Percentiles rank a stretch among this genome's conserved stretches.
These are phyloP conservation scores for Griposia aprilina DNA, from an alignment of 2,888 invertebrate species.

Conservation along the genomic window DNA sequence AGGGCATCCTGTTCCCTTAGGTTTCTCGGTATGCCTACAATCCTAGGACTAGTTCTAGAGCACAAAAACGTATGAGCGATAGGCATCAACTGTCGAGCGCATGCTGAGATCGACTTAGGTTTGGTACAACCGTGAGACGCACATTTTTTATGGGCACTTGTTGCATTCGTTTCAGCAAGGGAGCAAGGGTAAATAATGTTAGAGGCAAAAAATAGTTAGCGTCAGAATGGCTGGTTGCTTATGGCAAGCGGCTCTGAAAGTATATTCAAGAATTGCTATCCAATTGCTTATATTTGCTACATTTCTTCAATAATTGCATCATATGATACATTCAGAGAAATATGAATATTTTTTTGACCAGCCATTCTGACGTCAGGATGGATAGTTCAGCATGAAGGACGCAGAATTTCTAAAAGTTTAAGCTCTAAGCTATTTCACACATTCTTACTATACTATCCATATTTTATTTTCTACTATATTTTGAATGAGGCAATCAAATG, in stretches of 20 bases:
- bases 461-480: neutral
- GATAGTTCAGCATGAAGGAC: no score
- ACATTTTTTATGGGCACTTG: conserved; percentile 16
- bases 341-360: no score
- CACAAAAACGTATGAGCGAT: conserved; percentile 49
- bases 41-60: conserved; percentile 29
- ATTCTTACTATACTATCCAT: neutral
- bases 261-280: no score
- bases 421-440: no score
- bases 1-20: conserved; percentile 38
- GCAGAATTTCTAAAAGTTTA: no score
- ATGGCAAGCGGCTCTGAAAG: no score
- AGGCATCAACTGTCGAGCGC: conserved; percentile 43
- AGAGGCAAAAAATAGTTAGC: neutral
- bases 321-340: no score
- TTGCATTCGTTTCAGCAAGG: neutral
- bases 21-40: conserved; percentile 33
- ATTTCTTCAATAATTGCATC: no score
- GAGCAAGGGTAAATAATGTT: neutral
- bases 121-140: conserved; percentile 42
- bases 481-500: neutral
- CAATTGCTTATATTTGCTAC: no score
- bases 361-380: no score
- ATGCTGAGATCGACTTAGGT: conserved; percentile 27
- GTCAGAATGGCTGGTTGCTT: no score